Evolutionary conservation across 64 coral and sea anemone species (phyloP), one percentile per base, ranked within the genome.

Genomic region (Trachythela sp.): DNA sequence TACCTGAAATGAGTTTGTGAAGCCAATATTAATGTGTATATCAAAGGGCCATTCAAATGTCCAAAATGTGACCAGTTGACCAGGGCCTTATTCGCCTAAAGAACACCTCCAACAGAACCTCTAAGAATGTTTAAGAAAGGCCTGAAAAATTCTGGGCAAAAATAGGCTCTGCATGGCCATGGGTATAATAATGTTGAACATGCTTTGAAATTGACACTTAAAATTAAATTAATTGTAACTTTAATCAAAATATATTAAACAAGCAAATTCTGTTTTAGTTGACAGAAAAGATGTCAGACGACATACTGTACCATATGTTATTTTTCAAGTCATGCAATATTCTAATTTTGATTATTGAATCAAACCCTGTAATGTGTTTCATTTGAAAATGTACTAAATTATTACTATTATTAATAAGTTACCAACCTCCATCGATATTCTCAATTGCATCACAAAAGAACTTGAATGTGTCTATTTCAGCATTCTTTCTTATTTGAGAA

Each of bases 381-480:
- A 68, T n/a, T 22, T 68, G 59, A 68, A 68, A n/a, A n/a, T n/a
- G n/a, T n/a, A n/a, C n/a, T n/a, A n/a, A n/a, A n/a, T n/a, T n/a
- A n/a, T n/a, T n/a, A n/a, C n/a, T n/a, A n/a, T n/a, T n/a, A n/a
- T n/a, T n/a, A n/a, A n/a, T n/a, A n/a, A n/a, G n/a, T n/a, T n/a
- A 22, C 30, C 30, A 6, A 68, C 59, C 59, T 68, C 5, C 30
- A 68, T 22, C 18, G 2, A 68, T 8, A 31, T 14, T 8, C 35
- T 80, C 75, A 80, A 80, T 36, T 80, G 31, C 75, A 36, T 80
- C 75, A 80, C 75, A 80, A 36, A 80, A 80, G 31, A 13, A 80
- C 20, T 80, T 80, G 34, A 80, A 80, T 0, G 33, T 38, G 34
- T 80, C 75, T 34, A 80, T 80, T 37, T 80, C 32, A 36, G 18